Percentiles rank a stretch among this genome's conserved stretches.
phyloP scores from a whole-genome alignment of 1,140 invertebrate genomes.

The Calosoma granatense region DNA sequence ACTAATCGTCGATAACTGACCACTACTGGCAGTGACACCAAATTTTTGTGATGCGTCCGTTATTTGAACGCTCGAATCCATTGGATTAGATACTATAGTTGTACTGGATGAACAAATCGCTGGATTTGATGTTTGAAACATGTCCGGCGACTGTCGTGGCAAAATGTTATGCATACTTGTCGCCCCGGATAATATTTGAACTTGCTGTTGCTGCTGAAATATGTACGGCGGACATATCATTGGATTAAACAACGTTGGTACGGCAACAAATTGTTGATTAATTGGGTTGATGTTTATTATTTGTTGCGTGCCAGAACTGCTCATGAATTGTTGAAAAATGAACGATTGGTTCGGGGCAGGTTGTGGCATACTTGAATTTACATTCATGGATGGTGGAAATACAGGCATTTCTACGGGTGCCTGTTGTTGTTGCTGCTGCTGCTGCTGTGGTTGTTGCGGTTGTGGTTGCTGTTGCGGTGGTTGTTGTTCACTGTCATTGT shows the following conservation, averaged over 20 bases:
- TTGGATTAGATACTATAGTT: neutral
- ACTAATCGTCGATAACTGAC: neutral
- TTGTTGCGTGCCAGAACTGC: constrained; percentile 38
- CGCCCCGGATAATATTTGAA: constrained; percentile 40
- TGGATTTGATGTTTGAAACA: neutral
- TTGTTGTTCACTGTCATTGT: constrained; percentile 5
- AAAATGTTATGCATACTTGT: constrained; percentile 24
- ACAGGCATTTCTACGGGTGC: too few relatives aligned
- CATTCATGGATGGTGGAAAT: too few relatives aligned
- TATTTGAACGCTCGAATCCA: neutral
- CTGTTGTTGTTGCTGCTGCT: constrained; percentile 28
- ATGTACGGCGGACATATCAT: constrained; percentile 43
- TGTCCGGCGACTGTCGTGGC: constrained; percentile 11
- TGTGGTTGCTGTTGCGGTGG: neutral
- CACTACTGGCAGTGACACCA: neutral
- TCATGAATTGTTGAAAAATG: constrained; percentile 48
- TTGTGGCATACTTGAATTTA: constrained; percentile 18
- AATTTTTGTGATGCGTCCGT: too few relatives aligned
- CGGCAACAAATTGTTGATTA: constrained; percentile 43
- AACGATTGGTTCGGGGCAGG: constrained; percentile 31
- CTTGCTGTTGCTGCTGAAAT: constrained; percentile 43
- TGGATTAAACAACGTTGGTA: constrained; percentile 40
- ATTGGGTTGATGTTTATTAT: constrained; percentile 31
- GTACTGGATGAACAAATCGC: neutral
- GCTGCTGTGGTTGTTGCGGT: constrained; percentile 21